Evolutionary conservation across 2,797 vertebrate species (phyloP).

Genomic region (Hypotaenidia philippensis): DNA sequence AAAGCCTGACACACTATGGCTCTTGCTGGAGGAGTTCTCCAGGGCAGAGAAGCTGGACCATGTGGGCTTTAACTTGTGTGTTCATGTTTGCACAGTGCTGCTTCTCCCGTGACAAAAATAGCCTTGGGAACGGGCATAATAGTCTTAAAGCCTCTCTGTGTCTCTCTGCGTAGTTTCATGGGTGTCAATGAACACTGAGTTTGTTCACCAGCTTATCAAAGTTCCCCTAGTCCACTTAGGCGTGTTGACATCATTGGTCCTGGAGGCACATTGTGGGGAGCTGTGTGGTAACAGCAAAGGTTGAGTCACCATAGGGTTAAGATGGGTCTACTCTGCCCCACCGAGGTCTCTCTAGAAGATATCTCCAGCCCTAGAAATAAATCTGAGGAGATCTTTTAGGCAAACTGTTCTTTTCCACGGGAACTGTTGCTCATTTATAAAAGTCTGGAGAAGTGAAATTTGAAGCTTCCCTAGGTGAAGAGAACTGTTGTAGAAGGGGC

Average conservation of each 20-base stretch:
- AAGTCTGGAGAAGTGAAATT: neutral
- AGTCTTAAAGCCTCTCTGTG: neutral
- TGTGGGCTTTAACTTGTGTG: fast-evolving
- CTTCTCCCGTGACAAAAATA: neutral
- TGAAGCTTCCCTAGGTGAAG: neutral
- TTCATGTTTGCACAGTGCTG: neutral
- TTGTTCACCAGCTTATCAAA: neutral
- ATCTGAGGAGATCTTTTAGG: neutral
- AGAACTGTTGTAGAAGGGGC: neutral
- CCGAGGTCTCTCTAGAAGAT: neutral
- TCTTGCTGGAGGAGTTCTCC: neutral
- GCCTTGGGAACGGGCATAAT: neutral
- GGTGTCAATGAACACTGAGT: neutral
- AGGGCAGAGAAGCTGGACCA: neutral
- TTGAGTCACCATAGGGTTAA: neutral
- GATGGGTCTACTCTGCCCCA: neutral
- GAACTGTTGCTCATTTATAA: neutral
- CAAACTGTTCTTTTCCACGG: neutral
- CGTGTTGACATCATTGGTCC: neutral
- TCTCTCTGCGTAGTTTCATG: neutral
- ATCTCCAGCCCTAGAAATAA: neutral
- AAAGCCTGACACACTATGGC: neutral
- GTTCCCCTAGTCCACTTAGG: neutral
- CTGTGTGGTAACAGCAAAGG: neutral
- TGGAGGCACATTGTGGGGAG: fast-evolving